Percentiles rank a stretch among this genome's conserved stretches.
Evolutionary conservation across 2,113 vertebrate genomes (phyloP).

Genomic region (Dermatemys mawii): DNA sequence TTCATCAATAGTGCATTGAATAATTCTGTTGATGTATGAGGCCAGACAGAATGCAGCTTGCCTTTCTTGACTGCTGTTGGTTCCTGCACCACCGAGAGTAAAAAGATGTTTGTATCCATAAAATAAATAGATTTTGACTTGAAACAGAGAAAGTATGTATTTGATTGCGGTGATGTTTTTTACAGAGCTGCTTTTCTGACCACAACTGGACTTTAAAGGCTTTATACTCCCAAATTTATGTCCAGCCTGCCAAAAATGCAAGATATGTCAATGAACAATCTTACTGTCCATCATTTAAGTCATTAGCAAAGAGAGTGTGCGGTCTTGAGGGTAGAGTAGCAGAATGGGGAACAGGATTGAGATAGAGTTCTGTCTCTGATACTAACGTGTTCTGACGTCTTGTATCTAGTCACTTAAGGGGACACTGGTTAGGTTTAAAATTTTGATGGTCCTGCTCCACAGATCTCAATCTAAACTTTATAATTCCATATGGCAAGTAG

Average conservation of each 20-base stretch:
- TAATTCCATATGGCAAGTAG: too few relatives aligned
- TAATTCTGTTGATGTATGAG: background rate
- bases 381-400: too few relatives aligned
- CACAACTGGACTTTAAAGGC: background rate
- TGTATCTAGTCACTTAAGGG: too few relatives aligned
- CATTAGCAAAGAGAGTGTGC: background rate
- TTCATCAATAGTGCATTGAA: background rate
- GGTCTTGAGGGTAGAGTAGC: too few relatives aligned
- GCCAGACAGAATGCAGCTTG: background rate
- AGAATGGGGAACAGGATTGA: too few relatives aligned
- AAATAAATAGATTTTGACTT: background rate
- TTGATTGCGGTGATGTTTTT: background rate
- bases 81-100: background rate
- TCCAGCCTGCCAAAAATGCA: background rate
- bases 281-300: background rate
- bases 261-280: background rate
- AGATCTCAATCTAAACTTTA: too few relatives aligned
- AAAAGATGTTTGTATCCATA: background rate
- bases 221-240: background rate
- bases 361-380: too few relatives aligned
- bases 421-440: too few relatives aligned
- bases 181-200: background rate
- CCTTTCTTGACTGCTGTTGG: background rate
- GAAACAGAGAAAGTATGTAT: background rate
- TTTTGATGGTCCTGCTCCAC: too few relatives aligned